Evolutionary conservation across 2,797 vertebrate species (phyloP).

Genomic region (Mus minutoides): DNA sequence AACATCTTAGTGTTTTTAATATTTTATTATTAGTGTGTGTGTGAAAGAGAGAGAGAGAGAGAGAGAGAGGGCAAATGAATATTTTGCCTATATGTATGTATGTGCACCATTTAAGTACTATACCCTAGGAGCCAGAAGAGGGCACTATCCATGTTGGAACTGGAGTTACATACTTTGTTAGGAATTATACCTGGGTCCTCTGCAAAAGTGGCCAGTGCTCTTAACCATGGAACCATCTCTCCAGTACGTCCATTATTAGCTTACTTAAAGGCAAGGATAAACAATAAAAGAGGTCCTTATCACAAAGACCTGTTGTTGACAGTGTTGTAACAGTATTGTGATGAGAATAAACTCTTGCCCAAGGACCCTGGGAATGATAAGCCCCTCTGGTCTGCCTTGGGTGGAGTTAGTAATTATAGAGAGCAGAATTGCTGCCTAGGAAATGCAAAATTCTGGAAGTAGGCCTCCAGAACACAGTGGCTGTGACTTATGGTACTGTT

Average conservation of each 20-base stretch:
- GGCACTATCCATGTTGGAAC: background rate
- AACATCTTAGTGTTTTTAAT: background rate
- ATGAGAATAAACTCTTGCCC: background rate
- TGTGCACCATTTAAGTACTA: background rate
- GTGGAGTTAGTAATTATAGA: background rate
- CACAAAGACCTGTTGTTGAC: background rate
- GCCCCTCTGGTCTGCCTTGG: background rate
- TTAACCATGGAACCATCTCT: background rate
- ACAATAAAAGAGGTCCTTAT: background rate
- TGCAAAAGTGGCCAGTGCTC: background rate
- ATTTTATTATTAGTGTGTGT: background rate
- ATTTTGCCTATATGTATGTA: background rate
- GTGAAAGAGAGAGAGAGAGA: too few species aligned
- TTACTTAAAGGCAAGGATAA: background rate
- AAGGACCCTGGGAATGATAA: too few species aligned
- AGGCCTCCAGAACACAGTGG: background rate
- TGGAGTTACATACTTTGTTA: background rate
- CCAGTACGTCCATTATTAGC: background rate
- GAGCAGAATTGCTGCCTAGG: background rate
- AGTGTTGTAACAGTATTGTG: background rate
- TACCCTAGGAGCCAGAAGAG: background rate
- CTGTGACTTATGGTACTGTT: background rate
- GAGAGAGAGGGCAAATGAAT: too few species aligned
- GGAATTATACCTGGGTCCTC: background rate
- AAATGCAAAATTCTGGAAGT: background rate